Percentiles rank a stretch among this genome's conserved stretches.
Evolutionary conservation across 92 coral and sea anemone genomes (phyloP).

Genomic region (Micromussa lordhowensis): DNA sequence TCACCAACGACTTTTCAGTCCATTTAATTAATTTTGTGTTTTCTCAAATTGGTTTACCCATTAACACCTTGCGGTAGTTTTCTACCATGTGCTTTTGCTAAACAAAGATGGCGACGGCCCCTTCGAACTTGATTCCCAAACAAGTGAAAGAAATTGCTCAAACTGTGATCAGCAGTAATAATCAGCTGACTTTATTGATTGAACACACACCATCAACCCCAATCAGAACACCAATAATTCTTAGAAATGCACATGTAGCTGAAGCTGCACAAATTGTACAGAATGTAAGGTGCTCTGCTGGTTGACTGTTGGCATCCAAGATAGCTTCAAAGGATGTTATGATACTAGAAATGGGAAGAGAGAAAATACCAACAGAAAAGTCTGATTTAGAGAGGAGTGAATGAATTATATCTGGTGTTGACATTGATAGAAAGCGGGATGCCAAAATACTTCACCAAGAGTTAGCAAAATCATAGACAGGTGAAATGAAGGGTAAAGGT

Average conservation of each 20-base stretch:
- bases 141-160: background rate
- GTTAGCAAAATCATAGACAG: constrained; percentile 22
- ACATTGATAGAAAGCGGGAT: constrained; percentile 50
- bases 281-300: constrained; percentile 12
- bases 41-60: background rate
- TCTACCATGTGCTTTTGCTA: background rate
- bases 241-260: background rate
- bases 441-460: constrained; percentile 42
- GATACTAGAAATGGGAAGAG: constrained; percentile 17
- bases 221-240: background rate
- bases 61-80: background rate
- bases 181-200: background rate
- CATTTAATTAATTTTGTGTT: background rate
- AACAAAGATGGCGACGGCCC: background rate
- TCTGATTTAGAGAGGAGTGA: constrained; percentile 42
- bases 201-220: background rate
- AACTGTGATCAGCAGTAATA: background rate
- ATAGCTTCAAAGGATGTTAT: constrained; percentile 11
- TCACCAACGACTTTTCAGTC: too few species aligned
- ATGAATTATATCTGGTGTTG: constrained; percentile 39
- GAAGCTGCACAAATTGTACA: background rate
- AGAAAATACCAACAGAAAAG: constrained; percentile 58
- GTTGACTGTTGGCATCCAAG: background rate
- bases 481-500: constrained; percentile 64
- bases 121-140: background rate